Base-by-base conservation (phyloP, 2,797 vertebrate genomes). In the Crenichthys baileyi region DNA sequence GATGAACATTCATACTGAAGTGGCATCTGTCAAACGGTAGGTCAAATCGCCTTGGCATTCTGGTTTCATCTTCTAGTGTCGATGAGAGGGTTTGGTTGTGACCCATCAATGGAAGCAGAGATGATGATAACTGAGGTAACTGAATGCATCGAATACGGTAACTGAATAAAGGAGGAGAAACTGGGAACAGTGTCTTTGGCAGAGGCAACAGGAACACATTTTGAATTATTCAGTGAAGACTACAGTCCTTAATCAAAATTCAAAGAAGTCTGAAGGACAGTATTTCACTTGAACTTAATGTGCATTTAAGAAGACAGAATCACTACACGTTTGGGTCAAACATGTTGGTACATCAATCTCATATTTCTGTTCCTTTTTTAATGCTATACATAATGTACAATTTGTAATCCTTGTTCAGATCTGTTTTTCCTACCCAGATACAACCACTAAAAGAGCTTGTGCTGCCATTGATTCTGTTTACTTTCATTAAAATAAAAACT, bases 21-120 rank as follows among this genome's bases (percentile, higher is more conserved):
- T 90, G 80, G 83, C 83, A 90, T 89, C 80, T 89, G 86, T 92
- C 85, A 89, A 86, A 89, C 76, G 63, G 82, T 76, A 76, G 90
- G 89, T 86, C 85, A 73, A 86, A 79, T 83, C 61, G 58, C 65
- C 72, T 84, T 73, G 77, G 76, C 78, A 79, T 85, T 85, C 75
- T 81, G 83, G 74, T 89, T 90, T 84, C 79, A 91, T 91, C 81
- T 80, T 79, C 46, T 58, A 70, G 76, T 5, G 70, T 84, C 75
- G 78, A 78, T 72, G 81, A 91, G 74, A 83, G 79, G 83, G 84
- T 88, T 89, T 75, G 71, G 76, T 81, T 77, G 85, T 75, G 80
- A 9, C 60, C 77, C 80, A 82, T 83, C 85, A 87, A 79, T 78
- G 83, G 51, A 70, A 81, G 77, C 46, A 70, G 55, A 82, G 77